Base-by-base conservation (phyloP, 2,797 vertebrate genomes). In the Crenichthys baileyi region DNA sequence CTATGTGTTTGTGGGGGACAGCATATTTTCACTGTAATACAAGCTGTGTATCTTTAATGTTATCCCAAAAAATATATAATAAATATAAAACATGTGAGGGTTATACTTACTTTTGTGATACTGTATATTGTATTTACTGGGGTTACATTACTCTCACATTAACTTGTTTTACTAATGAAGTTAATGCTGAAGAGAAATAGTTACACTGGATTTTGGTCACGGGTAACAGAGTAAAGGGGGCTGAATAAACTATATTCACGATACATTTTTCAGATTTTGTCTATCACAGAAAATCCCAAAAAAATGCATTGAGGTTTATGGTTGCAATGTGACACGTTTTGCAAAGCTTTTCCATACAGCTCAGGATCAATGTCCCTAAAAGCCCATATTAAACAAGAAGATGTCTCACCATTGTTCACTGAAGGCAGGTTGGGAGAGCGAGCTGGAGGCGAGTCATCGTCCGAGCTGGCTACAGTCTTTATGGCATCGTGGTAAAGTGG, bases 401-500 rank as follows among this genome's bases (percentile, higher is more conserved):
- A 63, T 22, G 0, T 73, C 92, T 93, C 94, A 99, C 98, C 98
- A 0, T 96, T 99, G 95, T 97, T 99, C 93, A 97, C 97, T 84
- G 98, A 96, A 78, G 98, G 98, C 92, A 99, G 91, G 90, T 99
- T 99, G 80, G 98, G 98, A 26, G 98, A 99, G 82, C 98, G 98
- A 48, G 97, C 98, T 63, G 98, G 98, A 85, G 98, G 98, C 82
- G 98, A 99, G 92, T 99, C 98, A 0, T 99, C 98, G 58, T 99
- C 98, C 0, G 98, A 99, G 93, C 98, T 99, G 89, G 98, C 98
- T 90, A 99, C 98, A 11, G 98, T 99, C 96, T 99, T 99, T 96
- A 99, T 99, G 96, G 98, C 98, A 86, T 99, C 98, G 0, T 99
- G 98, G 94, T 99, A 99, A n/a, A 99, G 96, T 0, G 98, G 98